Base-by-base conservation (phyloP, 2,113 vertebrate genomes). In the Ciconia boyciana region DNA sequence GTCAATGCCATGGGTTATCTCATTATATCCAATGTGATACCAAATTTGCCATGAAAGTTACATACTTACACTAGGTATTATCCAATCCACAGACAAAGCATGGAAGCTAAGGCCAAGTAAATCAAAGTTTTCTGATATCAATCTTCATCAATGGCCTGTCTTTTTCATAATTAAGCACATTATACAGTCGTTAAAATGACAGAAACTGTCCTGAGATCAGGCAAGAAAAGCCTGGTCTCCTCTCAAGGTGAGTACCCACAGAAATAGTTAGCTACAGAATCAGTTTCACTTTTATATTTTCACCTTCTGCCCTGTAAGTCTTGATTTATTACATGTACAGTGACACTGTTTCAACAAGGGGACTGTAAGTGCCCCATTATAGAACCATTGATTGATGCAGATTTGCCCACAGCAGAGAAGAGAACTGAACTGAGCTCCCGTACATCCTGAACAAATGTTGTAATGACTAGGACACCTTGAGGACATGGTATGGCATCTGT, bases 181-280 rank as follows among this genome's bases (percentile, higher is more conserved):
- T 36, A 89, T 41, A 70, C 10, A 41, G 26, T 85, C 87, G 80
- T 81, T 91, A 66, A 92, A 92, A 95, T 91, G 89, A 91, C 48
- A 78, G 9, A 36, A 96, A 91, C 46, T 6, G 5, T 71, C 83
- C 51, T 68, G 93, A 64, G 83, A 96, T 93, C 77, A 79, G 43
- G 61, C 39, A 91, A 57, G 57, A 91, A 91, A 91, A 57, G 70
- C 87, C 3, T 72, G 26, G 65, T 91, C 44, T 87, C 65, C 55
- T 97, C 65, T 96, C 93, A 94, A 95, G 94, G 95, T 95, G 81
- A 96, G 13, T 82, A 44, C 48, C 48, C 65, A 64, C 55, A 84
- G 91, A 91, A 96, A 91, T 32, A 89, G 26, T 82, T 93, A 72
- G 41, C 58, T 65, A 64, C 15, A 46, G 43, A 84, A 76, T 64